A percentile compares a stretch with the other conserved stretches of the same genome.
phyloP scores from a whole-genome alignment of 1,140 invertebrate species.

The Dendrolimus punctatus region DNA sequence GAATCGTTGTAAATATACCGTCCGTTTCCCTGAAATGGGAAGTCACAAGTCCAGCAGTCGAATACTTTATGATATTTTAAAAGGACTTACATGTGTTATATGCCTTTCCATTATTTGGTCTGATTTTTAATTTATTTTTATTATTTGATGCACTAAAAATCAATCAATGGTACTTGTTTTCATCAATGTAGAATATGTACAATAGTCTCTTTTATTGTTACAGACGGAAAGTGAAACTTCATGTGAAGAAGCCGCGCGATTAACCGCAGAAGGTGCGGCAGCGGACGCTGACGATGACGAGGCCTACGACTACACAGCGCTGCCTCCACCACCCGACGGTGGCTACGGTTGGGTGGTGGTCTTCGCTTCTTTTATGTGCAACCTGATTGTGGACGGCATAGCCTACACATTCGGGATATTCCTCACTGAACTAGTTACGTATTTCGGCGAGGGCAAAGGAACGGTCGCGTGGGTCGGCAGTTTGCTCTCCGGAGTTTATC shows the following conservation, averaged over 20 bases:
- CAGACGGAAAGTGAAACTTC: conserved; percentile 89
- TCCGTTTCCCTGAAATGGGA: too few relatives aligned
- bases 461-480: conserved; percentile 96
- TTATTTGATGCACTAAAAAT: background rate
- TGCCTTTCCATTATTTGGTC: too few relatives aligned
- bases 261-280: conserved; percentile 79
- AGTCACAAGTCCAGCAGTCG: too few relatives aligned
- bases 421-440: conserved; percentile 83
- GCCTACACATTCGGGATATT: conserved; percentile 96
- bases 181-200: conserved; percentile 3
- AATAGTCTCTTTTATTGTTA: conserved; percentile 41
- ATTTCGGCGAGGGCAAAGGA: conserved; percentile 90
- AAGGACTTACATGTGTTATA: too few relatives aligned
- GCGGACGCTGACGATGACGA: conserved; percentile 80
- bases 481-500: conserved; percentile 93
- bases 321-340: conserved; percentile 88
- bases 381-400: conserved; percentile 98
- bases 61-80: too few relatives aligned
- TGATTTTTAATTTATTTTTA: too few relatives aligned
- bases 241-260: conserved; percentile 82
- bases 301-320: conserved; percentile 82
- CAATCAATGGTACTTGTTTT: background rate
- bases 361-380: conserved; percentile 96
- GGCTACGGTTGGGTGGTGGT: conserved; percentile 97
- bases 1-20: too few relatives aligned